Evolutionary conservation across 92 coral and sea anemone species (phyloP).

Genomic region (Palythoa grandis): DNA sequence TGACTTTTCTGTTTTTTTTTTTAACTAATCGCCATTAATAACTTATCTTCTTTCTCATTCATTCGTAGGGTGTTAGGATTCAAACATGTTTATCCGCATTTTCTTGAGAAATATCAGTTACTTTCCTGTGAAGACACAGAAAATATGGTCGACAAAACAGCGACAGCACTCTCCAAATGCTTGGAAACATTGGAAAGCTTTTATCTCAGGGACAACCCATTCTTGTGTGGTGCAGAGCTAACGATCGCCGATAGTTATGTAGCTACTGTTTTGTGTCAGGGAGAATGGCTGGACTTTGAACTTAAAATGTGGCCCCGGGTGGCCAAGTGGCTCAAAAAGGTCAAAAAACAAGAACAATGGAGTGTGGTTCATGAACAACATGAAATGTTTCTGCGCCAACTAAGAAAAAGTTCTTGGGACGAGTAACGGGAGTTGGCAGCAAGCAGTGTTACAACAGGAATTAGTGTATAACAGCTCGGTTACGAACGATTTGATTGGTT

Average conservation of each 20-base stretch:
- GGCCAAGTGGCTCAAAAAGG: conserved; percentile 72
- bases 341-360: conserved; percentile 81
- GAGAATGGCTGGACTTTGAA: conserved; percentile 84
- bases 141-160: conserved; percentile 66
- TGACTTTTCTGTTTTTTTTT: neutral
- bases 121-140: conserved; percentile 76
- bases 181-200: conserved; percentile 72
- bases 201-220: conserved; percentile 66
- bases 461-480: too few relatives aligned
- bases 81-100: conserved; percentile 85
- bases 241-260: conserved; percentile 87
- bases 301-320: conserved; percentile 83
- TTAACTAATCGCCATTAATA: neutral
- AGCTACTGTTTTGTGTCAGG: conserved; percentile 78
- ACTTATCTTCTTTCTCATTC: neutral
- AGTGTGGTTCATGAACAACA: conserved; percentile 74
- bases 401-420: conserved; percentile 66
- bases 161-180: conserved; percentile 69
- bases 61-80: conserved; percentile 75
- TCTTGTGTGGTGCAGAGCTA: conserved; percentile 72
- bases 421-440: neutral
- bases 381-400: conserved; percentile 64
- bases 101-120: conserved; percentile 78
- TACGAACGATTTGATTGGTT: too few relatives aligned
- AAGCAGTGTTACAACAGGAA: too few relatives aligned